Percentiles rank a stretch among this genome's conserved stretches.
Conservation (phyloP, 1,140 invertebrate genomes). For the Pseudomyrmex gracilis region DNA sequence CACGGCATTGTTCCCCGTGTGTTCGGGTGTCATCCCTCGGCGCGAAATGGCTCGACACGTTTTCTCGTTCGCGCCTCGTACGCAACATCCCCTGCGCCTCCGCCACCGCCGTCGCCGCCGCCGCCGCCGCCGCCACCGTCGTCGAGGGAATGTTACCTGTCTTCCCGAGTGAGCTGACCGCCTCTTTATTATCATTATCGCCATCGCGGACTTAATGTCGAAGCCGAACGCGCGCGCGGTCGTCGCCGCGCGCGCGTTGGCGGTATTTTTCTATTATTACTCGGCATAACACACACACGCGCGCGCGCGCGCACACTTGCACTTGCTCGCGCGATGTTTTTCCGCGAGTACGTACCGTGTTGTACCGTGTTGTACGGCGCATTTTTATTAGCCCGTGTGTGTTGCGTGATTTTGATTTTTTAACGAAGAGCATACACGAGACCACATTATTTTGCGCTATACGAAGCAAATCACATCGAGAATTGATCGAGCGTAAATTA, state of each 20-base stretch:
- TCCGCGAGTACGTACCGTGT: conserved; percentile 21
- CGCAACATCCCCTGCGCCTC: background rate
- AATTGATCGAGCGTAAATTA: conserved; percentile 57
- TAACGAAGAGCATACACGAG: conserved; percentile 41
- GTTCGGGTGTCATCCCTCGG: conserved; percentile 58
- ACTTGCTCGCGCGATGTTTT: conserved; percentile 40
- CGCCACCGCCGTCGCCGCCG: background rate
- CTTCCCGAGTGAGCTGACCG: conserved; percentile 43
- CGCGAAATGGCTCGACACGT: conserved; percentile 54
- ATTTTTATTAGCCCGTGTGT: conserved; percentile 45
- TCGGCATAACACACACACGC: background rate
- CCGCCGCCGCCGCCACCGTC: too few species aligned
- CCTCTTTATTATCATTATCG: conserved; percentile 74
- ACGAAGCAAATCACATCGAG: conserved; percentile 54
- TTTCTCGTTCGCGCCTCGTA: conserved; percentile 33
- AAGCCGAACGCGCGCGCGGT: conserved; percentile 41
- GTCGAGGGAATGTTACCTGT: conserved; percentile 28
- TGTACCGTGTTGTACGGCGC: conserved; percentile 42
- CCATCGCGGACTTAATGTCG: conserved; percentile 68
- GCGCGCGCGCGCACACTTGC: too few species aligned
- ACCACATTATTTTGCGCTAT: conserved; percentile 39
- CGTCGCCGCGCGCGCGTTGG: conserved; percentile 12
- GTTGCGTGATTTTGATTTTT: conserved; percentile 51
- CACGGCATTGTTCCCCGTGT: conserved; percentile 67
- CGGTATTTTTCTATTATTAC: conserved; percentile 68